Base-by-base conservation (phyloP, 2,797 vertebrate genomes). In the Basileuterus tristriatus region DNA sequence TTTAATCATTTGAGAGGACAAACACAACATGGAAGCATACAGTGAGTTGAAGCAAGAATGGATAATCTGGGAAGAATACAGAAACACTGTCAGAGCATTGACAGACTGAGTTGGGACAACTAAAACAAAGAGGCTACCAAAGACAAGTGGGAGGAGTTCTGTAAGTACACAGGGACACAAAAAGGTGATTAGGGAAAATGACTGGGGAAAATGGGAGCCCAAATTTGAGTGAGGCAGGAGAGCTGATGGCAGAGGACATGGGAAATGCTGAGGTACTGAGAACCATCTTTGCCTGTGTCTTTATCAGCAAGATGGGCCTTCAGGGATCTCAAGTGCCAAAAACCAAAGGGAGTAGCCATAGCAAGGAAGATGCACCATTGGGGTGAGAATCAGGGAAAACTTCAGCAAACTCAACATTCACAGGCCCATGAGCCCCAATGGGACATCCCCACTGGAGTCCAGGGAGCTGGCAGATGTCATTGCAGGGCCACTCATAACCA, bases 281-380 rank as follows among this genome's bases (percentile, higher is more conserved):
- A 18, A 44, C 2, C 22, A 11, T 20, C 39, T 46, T 74, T 83
- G 16, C 8, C 34, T 65, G 26, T 58, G 19, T 32, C 50, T 50
- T 70, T 55, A 23, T 5, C 5, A 37, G 4, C 19, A 63, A 29
- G 5, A 30, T 24, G 23, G 6, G 3, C 7, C 14, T 79, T 76
- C 19, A 39, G 59, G 34, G 43, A 56, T n/a, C 34, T 15, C 36
- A 41, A 19, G 15, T 29, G 29, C 34, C 58, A 37, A 49, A 60
- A 15, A 47, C 6, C 55, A 39, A 50, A 5, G 11, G 16, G 17
- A 60, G 30, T 0, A 0, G 2, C 15, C 62, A 12, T 12, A 56
- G 50, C 5, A 47, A 24, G 46, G 17, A 69, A 60, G 15, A 56
- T 36, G 7, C 4, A 9, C 5, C 26, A 17, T 11, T 50, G 49